A percentile compares a stretch with the other conserved stretches of the same genome.
Evolutionary conservation across 2,797 vertebrate species (phyloP).

Genomic region (Myotis pilosus): DNA sequence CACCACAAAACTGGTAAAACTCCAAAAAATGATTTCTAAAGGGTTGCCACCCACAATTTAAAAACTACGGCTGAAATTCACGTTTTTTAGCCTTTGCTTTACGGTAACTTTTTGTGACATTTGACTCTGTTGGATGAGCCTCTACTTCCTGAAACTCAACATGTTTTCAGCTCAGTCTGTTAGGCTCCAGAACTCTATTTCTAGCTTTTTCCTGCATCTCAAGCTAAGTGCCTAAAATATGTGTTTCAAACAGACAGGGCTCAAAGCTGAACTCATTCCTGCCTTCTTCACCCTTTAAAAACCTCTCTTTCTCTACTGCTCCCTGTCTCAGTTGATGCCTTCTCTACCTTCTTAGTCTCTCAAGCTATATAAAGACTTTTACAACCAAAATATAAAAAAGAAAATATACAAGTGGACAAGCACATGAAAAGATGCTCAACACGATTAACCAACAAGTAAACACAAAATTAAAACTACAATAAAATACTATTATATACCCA

Average conservation of each 20-base stretch:
- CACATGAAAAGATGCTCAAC: neutral
- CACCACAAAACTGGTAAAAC: neutral
- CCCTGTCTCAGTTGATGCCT: neutral
- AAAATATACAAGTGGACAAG: neutral
- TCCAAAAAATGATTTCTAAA: conserved; percentile 18
- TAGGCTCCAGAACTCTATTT: neutral
- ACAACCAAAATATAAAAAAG: neutral
- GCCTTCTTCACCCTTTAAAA: neutral
- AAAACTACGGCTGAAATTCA: neutral
- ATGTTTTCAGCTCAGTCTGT: neutral
- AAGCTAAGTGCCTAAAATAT: neutral
- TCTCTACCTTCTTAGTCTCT: neutral
- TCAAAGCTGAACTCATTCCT: neutral
- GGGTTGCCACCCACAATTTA: neutral
- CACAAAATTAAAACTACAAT: neutral
- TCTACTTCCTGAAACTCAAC: neutral
- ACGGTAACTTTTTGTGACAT: neutral
- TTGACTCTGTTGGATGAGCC: neutral
- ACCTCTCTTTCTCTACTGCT: neutral
- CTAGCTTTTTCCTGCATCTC: neutral
- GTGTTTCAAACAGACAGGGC: neutral
- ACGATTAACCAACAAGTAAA: neutral
- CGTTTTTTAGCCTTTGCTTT: neutral
- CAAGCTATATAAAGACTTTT: neutral
- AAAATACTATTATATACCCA: neutral